Percentiles rank a stretch among this genome's conserved stretches.
Conservation (phyloP, 2,888 invertebrate genomes). For the Tetrapedia diversipes region DNA sequence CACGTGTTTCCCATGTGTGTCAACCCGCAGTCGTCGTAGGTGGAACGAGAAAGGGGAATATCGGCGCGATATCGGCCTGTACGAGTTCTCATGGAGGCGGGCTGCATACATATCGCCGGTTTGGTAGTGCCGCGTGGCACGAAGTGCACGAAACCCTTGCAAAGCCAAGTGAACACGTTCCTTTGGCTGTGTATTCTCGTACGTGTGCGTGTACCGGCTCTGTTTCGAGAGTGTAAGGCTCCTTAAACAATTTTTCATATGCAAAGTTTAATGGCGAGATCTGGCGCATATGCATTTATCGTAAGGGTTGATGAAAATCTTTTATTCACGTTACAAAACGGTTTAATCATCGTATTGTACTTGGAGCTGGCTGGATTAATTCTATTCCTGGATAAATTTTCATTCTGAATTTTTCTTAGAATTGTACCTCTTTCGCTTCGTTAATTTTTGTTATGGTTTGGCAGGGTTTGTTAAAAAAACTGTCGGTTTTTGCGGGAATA, state of each 20-base stretch:
- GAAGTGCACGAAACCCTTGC: conserved; percentile 53
- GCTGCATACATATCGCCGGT: conserved; percentile 79
- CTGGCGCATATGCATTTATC: too few relatives aligned
- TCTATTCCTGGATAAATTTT: too few relatives aligned
- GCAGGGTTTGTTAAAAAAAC: too few relatives aligned
- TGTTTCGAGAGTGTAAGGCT: conserved; percentile 3
- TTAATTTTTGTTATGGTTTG: too few relatives aligned
- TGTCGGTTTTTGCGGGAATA: too few relatives aligned
- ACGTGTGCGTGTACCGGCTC: conserved; percentile 9
- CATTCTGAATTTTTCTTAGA: too few relatives aligned
- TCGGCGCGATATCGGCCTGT: conserved; percentile 73
- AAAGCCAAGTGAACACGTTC: conserved; percentile 24
- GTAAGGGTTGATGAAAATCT: too few relatives aligned
- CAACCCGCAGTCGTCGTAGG: conserved; percentile 62
- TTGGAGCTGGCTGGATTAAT: too few relatives aligned
- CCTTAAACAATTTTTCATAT: conserved; percentile 36
- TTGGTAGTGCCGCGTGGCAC: conserved; percentile 76
- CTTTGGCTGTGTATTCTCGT: too few relatives aligned
- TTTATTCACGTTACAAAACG: too few relatives aligned
- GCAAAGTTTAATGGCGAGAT: neutral
- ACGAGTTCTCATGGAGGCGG: conserved; percentile 73
- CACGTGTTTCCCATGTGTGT: conserved; percentile 79
- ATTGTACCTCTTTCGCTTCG: too few relatives aligned
- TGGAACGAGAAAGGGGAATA: conserved; percentile 57
- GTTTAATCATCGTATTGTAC: too few relatives aligned